A percentile compares a stretch with the other conserved stretches of the same genome.
phyloP scores from a whole-genome alignment of 1,140 invertebrate species.

The Atta cephalotes region DNA sequence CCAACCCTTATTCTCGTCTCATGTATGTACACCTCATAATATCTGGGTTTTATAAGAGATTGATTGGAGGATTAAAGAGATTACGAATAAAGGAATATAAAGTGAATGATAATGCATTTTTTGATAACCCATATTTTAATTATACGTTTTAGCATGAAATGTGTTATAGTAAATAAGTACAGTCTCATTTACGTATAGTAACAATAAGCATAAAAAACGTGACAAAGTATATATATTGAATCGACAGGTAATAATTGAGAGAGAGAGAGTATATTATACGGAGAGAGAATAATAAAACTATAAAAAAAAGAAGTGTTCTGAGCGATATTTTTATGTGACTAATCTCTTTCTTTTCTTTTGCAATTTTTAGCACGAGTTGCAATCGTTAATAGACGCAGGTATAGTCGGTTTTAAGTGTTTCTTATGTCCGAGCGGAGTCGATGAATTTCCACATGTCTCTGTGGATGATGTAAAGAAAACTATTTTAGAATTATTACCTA shows the following conservation, averaged over 20 bases:
- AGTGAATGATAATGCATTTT: not conserved
- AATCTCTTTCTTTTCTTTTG: not conserved
- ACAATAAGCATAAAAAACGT: not conserved
- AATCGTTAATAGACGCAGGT: conserved; percentile 88
- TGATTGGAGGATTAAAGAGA: not conserved
- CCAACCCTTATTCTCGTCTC: not conserved
- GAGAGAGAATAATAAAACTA: not conserved
- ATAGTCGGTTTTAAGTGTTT: conserved; percentile 92
- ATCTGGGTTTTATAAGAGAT: not conserved
- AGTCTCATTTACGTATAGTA: not conserved
- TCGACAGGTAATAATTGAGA: conserved; percentile 5
- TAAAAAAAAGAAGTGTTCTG: not conserved
- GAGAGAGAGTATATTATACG: too few species aligned
- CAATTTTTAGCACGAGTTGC: conserved; percentile 86
- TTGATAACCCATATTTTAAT: not conserved
- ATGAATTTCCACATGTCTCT: conserved; percentile 89
- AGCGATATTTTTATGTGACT: not conserved
- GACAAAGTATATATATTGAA: too few species aligned
- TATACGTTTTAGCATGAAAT: not conserved
- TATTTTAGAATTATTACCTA: not conserved
- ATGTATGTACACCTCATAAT: too few species aligned
- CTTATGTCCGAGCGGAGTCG: conserved; percentile 89
- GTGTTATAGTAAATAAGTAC: not conserved
- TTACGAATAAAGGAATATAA: not conserved
- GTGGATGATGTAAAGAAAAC: conserved; percentile 85